Evolutionary conservation across 2,888 invertebrate species (phyloP).

Genomic region (Synanthedon vespiformis): DNA sequence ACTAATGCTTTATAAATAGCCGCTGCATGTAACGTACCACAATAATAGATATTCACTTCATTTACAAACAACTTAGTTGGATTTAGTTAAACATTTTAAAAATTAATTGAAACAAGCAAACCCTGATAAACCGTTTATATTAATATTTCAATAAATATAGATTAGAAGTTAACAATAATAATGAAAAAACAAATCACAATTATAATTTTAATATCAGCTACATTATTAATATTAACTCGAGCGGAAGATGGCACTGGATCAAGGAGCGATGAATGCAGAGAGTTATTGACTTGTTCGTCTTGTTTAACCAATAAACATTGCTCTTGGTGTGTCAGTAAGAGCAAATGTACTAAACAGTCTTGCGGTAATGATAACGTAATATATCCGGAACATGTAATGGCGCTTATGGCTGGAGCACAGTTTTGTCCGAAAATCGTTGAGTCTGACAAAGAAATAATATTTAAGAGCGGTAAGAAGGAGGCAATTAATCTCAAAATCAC

Average conservation of each 20-base stretch:
- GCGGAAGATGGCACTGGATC: constrained; percentile 2
- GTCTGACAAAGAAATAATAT: constrained; percentile 21
- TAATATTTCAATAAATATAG: not conserved
- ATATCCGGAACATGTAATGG: constrained; percentile 30
- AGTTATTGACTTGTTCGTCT: constrained; percentile 25
- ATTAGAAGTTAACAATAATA: not conserved
- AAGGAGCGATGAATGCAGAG: constrained; percentile 20
- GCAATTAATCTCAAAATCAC: constrained; percentile 38
- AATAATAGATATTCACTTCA: not conserved
- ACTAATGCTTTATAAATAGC: too few relatives aligned
- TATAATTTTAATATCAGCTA: not conserved
- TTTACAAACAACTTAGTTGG: not conserved
- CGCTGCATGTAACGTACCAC: too few relatives aligned
- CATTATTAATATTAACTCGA: not conserved
- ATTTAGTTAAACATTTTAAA: not conserved
- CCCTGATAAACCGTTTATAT: not conserved
- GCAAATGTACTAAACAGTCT: constrained; percentile 39
- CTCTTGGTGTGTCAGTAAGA: constrained; percentile 52
- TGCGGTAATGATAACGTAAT: constrained; percentile 54
- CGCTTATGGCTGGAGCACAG: constrained; percentile 40
- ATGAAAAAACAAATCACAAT: not conserved
- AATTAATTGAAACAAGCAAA: not conserved
- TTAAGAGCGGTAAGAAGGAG: constrained; percentile 35
- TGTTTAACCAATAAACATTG: constrained; percentile 36
- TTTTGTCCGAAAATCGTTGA: constrained; percentile 43